phyloP scores from a whole-genome alignment of 2,888 invertebrate genomes.

The Euzetes globulus region DNA sequence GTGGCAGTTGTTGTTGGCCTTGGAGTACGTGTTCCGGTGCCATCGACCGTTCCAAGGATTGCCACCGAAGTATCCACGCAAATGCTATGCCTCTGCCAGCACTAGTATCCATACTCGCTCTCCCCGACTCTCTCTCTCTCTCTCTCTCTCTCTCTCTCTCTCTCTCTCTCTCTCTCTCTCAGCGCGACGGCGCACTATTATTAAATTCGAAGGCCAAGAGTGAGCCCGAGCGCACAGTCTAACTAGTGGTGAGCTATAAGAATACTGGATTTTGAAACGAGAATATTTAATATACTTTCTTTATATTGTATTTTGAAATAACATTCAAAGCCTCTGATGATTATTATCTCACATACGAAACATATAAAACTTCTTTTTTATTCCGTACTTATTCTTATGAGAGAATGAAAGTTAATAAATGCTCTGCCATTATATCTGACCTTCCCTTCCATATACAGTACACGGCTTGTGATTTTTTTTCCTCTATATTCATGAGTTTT shows the following conservation, averaged over 20 bases:
- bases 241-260: no score
- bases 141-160: constrained; percentile 33
- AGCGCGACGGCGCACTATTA: neutral
- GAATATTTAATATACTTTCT: no score
- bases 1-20: constrained; percentile 30
- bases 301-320: neutral
- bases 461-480: neutral
- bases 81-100: neutral
- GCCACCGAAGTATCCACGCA: constrained; percentile 31
- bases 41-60: constrained; percentile 37
- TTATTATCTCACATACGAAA: neutral
- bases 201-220: constrained; percentile 3
- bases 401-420: neutral
- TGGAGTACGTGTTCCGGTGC: constrained; percentile 35
- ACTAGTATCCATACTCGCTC: constrained; percentile 13
- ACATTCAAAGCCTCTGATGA: neutral
- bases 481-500: neutral
- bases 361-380: neutral
- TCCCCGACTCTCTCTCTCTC: constrained; percentile 34
- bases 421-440: constrained; percentile 14
- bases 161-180: constrained; percentile 26
- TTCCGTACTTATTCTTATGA: no score
- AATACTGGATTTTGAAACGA: no score
- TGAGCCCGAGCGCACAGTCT: neutral
- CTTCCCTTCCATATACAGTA: neutral